phyloP scores from a whole-genome alignment of 2,888 invertebrate species.

The Rhingia campestris region DNA sequence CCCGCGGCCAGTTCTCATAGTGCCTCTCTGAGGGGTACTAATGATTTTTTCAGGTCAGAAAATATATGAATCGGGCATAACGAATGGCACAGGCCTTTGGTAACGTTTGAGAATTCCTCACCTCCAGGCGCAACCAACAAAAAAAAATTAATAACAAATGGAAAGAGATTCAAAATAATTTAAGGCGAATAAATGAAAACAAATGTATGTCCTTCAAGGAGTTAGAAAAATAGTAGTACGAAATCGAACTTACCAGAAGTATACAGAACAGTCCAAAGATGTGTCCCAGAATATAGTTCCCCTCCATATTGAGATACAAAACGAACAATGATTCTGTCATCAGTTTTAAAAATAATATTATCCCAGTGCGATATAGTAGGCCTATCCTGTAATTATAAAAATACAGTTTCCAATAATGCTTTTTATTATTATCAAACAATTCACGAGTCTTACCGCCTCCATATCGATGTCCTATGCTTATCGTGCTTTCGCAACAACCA shows the following conservation, averaged over 20 bases:
- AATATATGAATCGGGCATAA: no score
- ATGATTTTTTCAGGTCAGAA: no score
- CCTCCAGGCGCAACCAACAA: no score
- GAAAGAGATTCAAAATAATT: no score
- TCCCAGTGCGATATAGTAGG: constrained; percentile 85
- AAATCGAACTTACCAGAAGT: constrained; percentile 84
- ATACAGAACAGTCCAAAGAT: constrained; percentile 85
- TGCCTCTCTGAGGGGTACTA: no score
- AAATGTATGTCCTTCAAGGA: no score
- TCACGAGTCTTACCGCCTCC: constrained; percentile 83
- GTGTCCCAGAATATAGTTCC: constrained; percentile 85
- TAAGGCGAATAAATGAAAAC: no score
- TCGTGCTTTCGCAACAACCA: constrained; percentile 86
- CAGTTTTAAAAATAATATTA: constrained; percentile 85
- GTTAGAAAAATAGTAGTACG: no score
- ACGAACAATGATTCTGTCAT: constrained; percentile 86
- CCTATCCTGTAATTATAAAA: constrained; percentile 84
- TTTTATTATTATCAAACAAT: constrained; percentile 20
- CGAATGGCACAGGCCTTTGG: no score
- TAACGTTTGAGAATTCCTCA: no score
- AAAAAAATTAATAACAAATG: no score
- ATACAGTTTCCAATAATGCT: constrained; percentile 30
- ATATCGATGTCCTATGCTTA: constrained; percentile 85
- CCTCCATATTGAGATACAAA: constrained; percentile 86
- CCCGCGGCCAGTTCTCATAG: no score